A percentile compares a stretch with the other conserved stretches of the same genome.
Conservation (phyloP, 2,888 invertebrate species). For the Cephus sareptanus region DNA sequence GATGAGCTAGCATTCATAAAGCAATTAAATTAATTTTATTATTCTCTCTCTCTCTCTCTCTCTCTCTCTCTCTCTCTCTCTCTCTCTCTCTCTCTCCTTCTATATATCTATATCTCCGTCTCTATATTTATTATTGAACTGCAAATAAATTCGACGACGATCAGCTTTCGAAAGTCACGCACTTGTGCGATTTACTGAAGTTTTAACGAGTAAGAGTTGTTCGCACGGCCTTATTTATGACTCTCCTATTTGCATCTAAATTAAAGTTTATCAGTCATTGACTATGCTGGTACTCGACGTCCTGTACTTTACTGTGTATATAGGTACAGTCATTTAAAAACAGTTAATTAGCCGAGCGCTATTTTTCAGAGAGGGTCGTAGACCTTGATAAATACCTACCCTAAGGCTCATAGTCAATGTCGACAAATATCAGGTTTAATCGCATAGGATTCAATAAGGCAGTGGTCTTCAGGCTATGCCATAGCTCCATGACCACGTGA, state of each 20-base stretch:
- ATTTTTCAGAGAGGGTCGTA: not conserved
- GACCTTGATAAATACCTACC: not conserved
- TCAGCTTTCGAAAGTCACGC: not conserved
- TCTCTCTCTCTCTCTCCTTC: too few species aligned
- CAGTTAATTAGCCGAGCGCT: not conserved
- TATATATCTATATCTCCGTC: too few species aligned
- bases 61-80: too few species aligned
- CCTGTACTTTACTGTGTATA: not conserved
- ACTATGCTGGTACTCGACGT: not conserved
- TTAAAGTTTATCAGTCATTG: not conserved
- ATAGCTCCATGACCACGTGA: not conserved
- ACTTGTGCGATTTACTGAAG: not conserved
- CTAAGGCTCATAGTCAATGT: not conserved
- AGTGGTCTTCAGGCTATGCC: not conserved
- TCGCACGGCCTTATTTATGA: not conserved
- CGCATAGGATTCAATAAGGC: not conserved
- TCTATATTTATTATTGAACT: not conserved
- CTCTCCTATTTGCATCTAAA: not conserved
- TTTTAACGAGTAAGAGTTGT: not conserved
- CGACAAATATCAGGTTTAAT: not conserved
- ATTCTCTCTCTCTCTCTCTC: too few species aligned
- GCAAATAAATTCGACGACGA: not conserved
- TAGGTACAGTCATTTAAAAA: not conserved
- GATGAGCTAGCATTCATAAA: not conserved
- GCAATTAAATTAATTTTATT: not conserved